Evolutionary conservation across 2,113 vertebrate genomes (phyloP), one percentile per base, ranked within the genome.

Genomic region (Limnothrissa miodon): DNA sequence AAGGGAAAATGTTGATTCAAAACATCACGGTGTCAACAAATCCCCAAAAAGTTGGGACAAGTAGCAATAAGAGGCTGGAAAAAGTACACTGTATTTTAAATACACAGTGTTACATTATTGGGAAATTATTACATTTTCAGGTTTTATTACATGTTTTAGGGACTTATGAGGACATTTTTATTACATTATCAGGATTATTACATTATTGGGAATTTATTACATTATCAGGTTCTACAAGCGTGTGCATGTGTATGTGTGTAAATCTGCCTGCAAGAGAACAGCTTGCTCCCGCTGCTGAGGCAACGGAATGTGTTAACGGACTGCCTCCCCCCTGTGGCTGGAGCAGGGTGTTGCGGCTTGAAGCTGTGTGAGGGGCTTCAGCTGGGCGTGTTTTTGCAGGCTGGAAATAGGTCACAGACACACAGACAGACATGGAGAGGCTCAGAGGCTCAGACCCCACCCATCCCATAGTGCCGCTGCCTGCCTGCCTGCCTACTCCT

Each of bases 301-400:
- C 45, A 15, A 25, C 29, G 9, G 19, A 79, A 23, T 23, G 83
- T 56, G 74, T 80, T 83, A 78, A 80, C 80, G 83, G 78, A 78
- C 51, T 80, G 82, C 82, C 83, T 86, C 87, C 89, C 88, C 62
- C 89, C 86, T 80, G 84, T 88, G 87, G 82, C 74, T 42, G 81
- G 78, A 82, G 48, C 25, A 51, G 21, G 56, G 85, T 80, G 48
- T 39, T 81, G 53, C 42, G 36, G 79, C 10, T 39, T 10, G 66
- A 1, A 36, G 62, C 62, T 70, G 62, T 33, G 25, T 36, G 10
- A 36, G 66, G 11, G 25, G 66, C 66, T 17, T 74, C 25, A 36
- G 33, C 66, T 15, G 66, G 66, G 29, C 29, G 4, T 36, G 66
- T 74, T 17, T 74, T 2, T 23, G 66, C 66, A 74, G 66, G 66